phyloP scores from a whole-genome alignment of 2,113 vertebrate species.

The Zapus hudsonius region DNA sequence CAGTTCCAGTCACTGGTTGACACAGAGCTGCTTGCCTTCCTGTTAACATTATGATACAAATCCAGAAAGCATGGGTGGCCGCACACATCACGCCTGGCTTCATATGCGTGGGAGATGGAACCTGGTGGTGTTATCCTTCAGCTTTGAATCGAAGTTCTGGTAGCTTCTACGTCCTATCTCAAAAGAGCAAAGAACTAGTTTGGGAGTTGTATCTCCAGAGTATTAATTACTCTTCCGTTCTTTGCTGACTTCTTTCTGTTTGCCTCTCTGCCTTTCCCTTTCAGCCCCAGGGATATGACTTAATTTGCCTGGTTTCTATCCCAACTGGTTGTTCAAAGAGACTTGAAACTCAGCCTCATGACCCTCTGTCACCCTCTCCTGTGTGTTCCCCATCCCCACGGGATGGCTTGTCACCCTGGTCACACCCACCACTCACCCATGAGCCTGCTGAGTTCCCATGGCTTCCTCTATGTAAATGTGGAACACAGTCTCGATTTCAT shows the following conservation, averaged over 20 bases:
- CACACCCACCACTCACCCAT: not conserved
- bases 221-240: not conserved
- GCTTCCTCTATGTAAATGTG: not conserved
- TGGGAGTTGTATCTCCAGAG: not conserved
- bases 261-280: not conserved
- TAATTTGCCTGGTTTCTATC: not conserved
- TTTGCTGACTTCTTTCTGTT: not conserved
- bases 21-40: not conserved
- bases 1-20: not conserved
- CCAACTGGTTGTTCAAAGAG: not conserved
- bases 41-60: not conserved
- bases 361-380: not conserved
- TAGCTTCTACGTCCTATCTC: not conserved
- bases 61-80: not conserved
- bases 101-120: not conserved
- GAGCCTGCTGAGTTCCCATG: not conserved
- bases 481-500: not conserved
- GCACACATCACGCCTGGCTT: not conserved
- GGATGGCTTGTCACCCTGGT: not conserved
- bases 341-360: not conserved
- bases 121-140: not conserved
- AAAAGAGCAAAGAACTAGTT: not conserved
- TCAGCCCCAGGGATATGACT: not conserved
- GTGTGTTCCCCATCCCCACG: not conserved
- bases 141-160: not conserved